Percentiles rank a stretch among this genome's conserved stretches.
These are phyloP conservation scores for Zalophus californianus DNA, from an alignment of 2,797 vertebrate species.

Conservation along the genomic window DNA sequence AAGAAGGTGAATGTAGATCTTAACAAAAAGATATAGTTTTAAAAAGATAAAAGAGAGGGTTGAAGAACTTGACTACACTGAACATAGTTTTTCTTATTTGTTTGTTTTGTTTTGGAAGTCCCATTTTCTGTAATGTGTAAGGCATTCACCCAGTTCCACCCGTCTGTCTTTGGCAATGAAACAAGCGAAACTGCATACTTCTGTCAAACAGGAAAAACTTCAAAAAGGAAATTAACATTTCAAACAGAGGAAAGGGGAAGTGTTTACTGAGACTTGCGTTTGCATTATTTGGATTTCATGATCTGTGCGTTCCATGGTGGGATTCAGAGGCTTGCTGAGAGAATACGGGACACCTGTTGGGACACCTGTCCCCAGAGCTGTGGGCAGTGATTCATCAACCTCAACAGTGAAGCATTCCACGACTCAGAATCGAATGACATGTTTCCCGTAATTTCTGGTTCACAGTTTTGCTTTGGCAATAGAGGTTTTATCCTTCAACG, in stretches of 20 bases:
- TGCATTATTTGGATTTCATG: conserved; percentile 53
- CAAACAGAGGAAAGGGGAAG: conserved; percentile 61
- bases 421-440: neutral
- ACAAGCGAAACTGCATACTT: neutral
- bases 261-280: conserved; percentile 45
- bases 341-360: neutral
- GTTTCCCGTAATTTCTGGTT: neutral
- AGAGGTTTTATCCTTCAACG: neutral
- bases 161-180: neutral
- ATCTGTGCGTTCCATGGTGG: neutral
- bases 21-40: conserved; percentile 16
- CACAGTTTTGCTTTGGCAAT: neutral
- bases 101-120: conserved; percentile 52
- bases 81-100: neutral
- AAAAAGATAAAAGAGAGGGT: neutral
- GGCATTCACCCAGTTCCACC: neutral
- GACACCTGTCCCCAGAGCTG: neutral
- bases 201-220: conserved; percentile 29
- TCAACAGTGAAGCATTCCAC: neutral
- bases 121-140: neutral
- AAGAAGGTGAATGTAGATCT: conserved; percentile 15
- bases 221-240: conserved; percentile 73
- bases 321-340: neutral
- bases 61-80: neutral
- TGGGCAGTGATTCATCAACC: neutral